phyloP scores from a whole-genome alignment of 2,888 invertebrate species.

The Pheosia gnoma region DNA sequence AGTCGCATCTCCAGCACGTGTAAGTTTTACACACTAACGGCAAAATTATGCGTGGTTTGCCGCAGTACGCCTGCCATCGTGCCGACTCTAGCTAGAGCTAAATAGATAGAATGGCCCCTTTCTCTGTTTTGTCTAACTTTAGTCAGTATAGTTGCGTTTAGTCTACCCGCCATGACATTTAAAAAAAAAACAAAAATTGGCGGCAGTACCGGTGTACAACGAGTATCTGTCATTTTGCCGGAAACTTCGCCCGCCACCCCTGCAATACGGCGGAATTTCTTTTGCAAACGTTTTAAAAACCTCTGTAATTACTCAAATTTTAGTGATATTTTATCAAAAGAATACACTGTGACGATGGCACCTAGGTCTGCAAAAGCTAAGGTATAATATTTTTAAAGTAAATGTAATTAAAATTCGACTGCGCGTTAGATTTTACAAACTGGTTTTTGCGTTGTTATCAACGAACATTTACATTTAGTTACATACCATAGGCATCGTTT shows the following conservation, averaged over 20 bases:
- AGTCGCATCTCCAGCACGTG: too few relatives aligned
- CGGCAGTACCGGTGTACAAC: slow-evolving; percentile 51
- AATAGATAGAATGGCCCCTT: too few relatives aligned
- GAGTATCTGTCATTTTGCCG: slow-evolving; percentile 70
- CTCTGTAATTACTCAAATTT: slow-evolving; percentile 24
- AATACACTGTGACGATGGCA: slow-evolving; percentile 62
- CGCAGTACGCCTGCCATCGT: too few relatives aligned
- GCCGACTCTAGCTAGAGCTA: too few relatives aligned
- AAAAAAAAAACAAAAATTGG: slow-evolving; percentile 53
- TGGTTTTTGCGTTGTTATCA: slow-evolving; percentile 62
- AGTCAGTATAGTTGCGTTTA: too few relatives aligned
- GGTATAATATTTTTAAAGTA: slow-evolving; percentile 50
- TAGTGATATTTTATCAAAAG: slow-evolving; percentile 23
- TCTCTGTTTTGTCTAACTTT: too few relatives aligned
- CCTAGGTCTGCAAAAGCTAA: slow-evolving; percentile 72
- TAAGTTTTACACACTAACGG: too few relatives aligned
- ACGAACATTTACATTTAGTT: slow-evolving; percentile 24
- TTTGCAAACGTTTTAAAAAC: neutral
- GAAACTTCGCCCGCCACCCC: slow-evolving; percentile 66
- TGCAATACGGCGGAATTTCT: slow-evolving; percentile 25
- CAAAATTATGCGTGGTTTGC: too few relatives aligned
- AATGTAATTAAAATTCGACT: slow-evolving; percentile 21
- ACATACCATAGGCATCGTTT: neutral
- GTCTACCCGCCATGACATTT: slow-evolving; percentile 4
- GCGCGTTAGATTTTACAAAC: slow-evolving; percentile 40